Evolutionary conservation across 2,888 invertebrate genomes (phyloP), one percentile per base, ranked within the genome.

Genomic region (Pyrochroa serraticornis): DNA sequence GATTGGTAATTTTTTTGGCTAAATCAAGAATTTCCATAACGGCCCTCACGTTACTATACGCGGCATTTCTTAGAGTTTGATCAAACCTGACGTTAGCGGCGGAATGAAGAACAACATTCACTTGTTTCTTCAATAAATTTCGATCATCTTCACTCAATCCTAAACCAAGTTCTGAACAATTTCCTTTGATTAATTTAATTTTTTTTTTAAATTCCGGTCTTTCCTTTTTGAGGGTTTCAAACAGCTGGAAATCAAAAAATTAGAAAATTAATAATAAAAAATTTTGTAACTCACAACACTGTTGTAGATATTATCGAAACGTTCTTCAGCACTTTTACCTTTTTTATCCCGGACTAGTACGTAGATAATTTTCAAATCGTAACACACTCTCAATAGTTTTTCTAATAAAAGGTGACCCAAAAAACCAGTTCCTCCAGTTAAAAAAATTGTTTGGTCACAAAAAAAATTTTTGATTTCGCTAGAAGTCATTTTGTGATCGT

Each of bases 31-130:
- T 2, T 7, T 45, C 35, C 10, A 10, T 7, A 13, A 8, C 1
- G 45, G 8, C 33, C 22, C 22, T 22, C 3, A 22, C 22, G 22
- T 22, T 22, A 22, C 5, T 22, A 22, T 22, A 35, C 2, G 87
- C 81, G 0, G 91, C 87, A n/a, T 81, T 74, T 76, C 84, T 83
- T 8, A 92, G 77, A 42, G 83, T 84, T 72, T 91, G 91, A 72
- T 91, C 88, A 72, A 92, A 92, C 62, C 85, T 82, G 12, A 91
- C 87, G 0, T 90, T 90, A 1, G 91, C 91, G 1, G 91, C 91
- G 41, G 86, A 86, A 74, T 92, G 91, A 74, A 92, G 86, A 7
- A 92, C 85, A 44, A 89, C 79, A 46, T 82, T 79, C 32, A 89
- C 86, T 65, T 87, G 82, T n/a, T 82, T 77, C 22, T 76, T 73